Conservation (phyloP, 2,888 invertebrate species). For the Drosophila nr. medialis region DNA sequence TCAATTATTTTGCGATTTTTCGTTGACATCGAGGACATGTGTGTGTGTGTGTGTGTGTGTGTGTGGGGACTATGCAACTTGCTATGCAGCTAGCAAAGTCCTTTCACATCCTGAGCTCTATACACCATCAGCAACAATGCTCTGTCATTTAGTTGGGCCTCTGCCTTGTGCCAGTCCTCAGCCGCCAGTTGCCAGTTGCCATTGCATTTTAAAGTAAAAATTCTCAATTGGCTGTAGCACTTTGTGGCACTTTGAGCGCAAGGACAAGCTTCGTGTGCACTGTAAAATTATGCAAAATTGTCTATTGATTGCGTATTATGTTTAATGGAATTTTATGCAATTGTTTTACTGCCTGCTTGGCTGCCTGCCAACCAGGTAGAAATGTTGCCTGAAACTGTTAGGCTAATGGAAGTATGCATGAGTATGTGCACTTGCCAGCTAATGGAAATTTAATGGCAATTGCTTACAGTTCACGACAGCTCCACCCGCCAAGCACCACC, state of each 20-base stretch:
- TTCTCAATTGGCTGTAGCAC: conserved; percentile 63
- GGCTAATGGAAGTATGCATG: conserved; percentile 44
- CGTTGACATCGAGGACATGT: conserved; percentile 46
- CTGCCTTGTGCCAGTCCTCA: conserved; percentile 4
- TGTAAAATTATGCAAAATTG: conserved; percentile 71
- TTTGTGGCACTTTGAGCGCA: conserved; percentile 60
- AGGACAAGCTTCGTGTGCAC: conserved; percentile 47
- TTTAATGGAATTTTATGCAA: conserved; percentile 72
- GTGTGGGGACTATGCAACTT: not conserved
- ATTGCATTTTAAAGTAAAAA: conserved; percentile 71
- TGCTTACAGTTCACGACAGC: conserved; percentile 23
- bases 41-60: not conserved
- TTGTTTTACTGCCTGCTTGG: conserved; percentile 55
- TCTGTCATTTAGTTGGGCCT: conserved; percentile 50
- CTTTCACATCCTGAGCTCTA: conserved; percentile 34
- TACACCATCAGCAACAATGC: conserved; percentile 49
- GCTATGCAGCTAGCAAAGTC: conserved; percentile 9
- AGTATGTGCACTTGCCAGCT: conserved; percentile 37
- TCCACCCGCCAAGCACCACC: not conserved
- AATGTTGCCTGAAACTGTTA: conserved; percentile 31
- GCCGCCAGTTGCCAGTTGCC: conserved; percentile 14
- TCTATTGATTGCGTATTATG: conserved; percentile 73
- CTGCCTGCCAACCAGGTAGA: conserved; percentile 11
- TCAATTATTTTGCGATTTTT: conserved; percentile 80
- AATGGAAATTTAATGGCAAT: conserved; percentile 72